Conservation (phyloP, 2,797 vertebrate species). For the Discoglossus pictus region DNA sequence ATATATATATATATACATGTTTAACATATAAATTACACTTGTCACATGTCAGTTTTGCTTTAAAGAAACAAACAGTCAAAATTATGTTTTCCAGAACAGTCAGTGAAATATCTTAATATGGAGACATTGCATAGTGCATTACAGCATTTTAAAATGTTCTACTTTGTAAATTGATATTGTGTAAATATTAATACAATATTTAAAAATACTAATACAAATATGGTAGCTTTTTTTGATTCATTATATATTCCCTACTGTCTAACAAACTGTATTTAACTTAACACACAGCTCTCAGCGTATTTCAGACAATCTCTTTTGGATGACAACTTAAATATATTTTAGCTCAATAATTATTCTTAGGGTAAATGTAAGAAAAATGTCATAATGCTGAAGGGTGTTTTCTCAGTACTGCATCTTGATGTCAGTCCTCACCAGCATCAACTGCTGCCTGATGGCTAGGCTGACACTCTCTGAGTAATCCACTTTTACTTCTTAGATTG, state of each 20-base stretch:
- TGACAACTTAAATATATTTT: constrained; percentile 41
- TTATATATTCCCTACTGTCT: constrained; percentile 12
- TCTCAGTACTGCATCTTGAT: constrained; percentile 41
- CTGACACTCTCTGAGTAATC: constrained; percentile 34
- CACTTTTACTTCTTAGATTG: constrained; percentile 24
- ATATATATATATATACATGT: no score
- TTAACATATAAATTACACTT: no score
- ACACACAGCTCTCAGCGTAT: constrained; percentile 34
- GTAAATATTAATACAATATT: no score
- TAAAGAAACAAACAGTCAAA: no score
- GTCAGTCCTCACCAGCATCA: constrained; percentile 41
- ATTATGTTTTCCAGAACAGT: no score
- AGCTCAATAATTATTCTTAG: constrained; percentile 37
- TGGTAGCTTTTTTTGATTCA: no score
- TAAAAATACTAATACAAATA: no score
- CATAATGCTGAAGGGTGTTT: constrained; percentile 40
- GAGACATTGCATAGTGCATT: no score
- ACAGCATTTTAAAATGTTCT: no score
- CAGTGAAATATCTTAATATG: no score
- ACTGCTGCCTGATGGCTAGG: constrained; percentile 36
- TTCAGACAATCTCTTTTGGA: constrained; percentile 33
- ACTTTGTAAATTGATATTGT: no score
- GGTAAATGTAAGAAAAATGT: constrained; percentile 36
- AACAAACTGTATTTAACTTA: constrained; percentile 29
- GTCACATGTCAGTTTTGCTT: no score